Evolutionary conservation across 2,113 vertebrate species (phyloP).

Genomic region (Verasper variegatus): DNA sequence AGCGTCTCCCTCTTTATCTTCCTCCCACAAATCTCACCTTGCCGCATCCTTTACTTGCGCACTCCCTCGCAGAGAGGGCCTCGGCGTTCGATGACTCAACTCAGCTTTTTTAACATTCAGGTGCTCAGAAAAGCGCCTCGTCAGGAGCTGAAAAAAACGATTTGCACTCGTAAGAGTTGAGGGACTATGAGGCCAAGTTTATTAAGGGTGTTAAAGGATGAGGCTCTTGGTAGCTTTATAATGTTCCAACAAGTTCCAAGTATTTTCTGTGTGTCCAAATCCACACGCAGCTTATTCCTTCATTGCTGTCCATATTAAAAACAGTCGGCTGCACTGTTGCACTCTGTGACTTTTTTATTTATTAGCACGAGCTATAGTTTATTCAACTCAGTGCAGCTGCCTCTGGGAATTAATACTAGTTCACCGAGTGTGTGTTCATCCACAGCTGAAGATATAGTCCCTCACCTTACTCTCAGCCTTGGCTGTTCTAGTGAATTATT

Average conservation of each 20-base stretch:
- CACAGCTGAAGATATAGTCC: neutral
- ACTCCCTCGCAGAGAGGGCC: neutral
- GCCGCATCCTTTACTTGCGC: slow-evolving; percentile 35
- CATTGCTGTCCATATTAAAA: neutral
- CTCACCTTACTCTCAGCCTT: neutral
- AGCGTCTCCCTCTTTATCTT: slow-evolving; percentile 41
- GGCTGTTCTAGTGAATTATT: neutral
- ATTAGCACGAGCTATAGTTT: neutral
- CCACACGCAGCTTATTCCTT: slow-evolving; percentile 10
- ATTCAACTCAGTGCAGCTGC: neutral
- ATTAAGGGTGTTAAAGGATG: neutral
- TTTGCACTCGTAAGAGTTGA: neutral
- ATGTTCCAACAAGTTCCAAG: neutral
- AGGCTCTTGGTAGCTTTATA: neutral
- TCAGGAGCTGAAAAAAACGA: neutral
- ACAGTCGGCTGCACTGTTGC: neutral
- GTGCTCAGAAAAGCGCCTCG: neutral
- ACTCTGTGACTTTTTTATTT: neutral
- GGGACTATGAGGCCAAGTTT: neutral
- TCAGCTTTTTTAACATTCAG: slow-evolving; percentile 2
- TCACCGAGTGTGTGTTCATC: slow-evolving; percentile 6
- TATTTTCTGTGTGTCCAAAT: slow-evolving; percentile 9
- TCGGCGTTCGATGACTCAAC: slow-evolving; percentile 20
- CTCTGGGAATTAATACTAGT: neutral
- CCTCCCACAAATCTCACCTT: slow-evolving; percentile 54